Conservation (phyloP, 2,113 vertebrate species). For the Eira barbara region DNA sequence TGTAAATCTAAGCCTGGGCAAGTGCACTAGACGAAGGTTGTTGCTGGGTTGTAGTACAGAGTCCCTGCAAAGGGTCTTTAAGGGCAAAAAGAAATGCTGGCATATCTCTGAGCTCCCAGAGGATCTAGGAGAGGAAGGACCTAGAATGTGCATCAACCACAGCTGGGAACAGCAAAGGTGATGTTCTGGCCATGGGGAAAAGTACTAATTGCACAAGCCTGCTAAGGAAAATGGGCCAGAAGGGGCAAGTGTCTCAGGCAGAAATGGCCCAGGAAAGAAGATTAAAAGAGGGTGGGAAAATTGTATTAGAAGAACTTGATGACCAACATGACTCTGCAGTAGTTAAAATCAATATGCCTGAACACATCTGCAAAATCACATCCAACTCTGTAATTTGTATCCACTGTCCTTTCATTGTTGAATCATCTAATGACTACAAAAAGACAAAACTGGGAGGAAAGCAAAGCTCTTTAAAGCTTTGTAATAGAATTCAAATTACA, state of each 20-base stretch:
- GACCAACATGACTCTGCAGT: background rate
- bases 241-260: background rate
- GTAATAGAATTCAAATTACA: conserved; percentile 16
- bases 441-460: conserved; percentile 11
- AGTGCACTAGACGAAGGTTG: background rate
- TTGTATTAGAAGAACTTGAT: background rate
- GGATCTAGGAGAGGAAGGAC: background rate
- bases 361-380: background rate
- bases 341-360: background rate
- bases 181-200: background rate
- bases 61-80: background rate
- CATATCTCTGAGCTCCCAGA: background rate
- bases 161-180: background rate
- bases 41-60: background rate
- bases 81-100: background rate
- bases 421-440: background rate
- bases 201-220: background rate
- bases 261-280: background rate
- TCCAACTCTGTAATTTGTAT: background rate
- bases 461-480: conserved; percentile 14
- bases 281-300: background rate
- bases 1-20: background rate
- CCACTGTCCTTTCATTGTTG: background rate
- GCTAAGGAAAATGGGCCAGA: background rate
- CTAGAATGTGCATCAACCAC: background rate